Conservation (phyloP, 1,140 invertebrate genomes). For the Andricus grossulariae region DNA sequence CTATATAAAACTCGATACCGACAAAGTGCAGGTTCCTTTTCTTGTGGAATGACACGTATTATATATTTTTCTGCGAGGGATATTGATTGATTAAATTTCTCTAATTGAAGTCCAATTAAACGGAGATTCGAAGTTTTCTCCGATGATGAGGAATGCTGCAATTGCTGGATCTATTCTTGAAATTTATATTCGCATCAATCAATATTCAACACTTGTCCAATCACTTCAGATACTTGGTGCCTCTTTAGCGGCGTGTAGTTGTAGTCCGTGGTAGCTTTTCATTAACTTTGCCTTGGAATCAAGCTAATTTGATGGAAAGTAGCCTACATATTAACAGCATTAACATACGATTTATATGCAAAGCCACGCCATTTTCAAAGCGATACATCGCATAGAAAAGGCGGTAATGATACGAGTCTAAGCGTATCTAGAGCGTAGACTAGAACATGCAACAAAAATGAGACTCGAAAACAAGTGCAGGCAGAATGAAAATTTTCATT, state of each 20-base stretch:
- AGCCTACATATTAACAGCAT: slow-evolving; percentile 37
- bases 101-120: slow-evolving; percentile 1
- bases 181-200: too few relatives aligned
- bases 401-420: slow-evolving; percentile 36
- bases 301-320: slow-evolving; percentile 42
- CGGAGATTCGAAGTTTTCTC: background rate
- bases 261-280: slow-evolving; percentile 6
- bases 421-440: slow-evolving; percentile 45
- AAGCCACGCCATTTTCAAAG: slow-evolving; percentile 42
- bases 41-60: too few relatives aligned
- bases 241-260: background rate
- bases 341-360: slow-evolving; percentile 45
- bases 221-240: background rate
- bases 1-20: too few relatives aligned
- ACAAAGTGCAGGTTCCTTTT: too few relatives aligned
- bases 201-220: background rate
- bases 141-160: background rate
- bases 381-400: slow-evolving; percentile 34
- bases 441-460: background rate
- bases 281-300: slow-evolving; percentile 12
- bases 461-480: too few relatives aligned
- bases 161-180: too few relatives aligned
- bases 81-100: slow-evolving; percentile 9
- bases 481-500: too few relatives aligned
- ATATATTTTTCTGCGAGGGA: background rate